These are phyloP conservation scores for Aleiodes sp. DNA, from an alignment of 1,140 invertebrate species.

Conservation along the genomic window DNA sequence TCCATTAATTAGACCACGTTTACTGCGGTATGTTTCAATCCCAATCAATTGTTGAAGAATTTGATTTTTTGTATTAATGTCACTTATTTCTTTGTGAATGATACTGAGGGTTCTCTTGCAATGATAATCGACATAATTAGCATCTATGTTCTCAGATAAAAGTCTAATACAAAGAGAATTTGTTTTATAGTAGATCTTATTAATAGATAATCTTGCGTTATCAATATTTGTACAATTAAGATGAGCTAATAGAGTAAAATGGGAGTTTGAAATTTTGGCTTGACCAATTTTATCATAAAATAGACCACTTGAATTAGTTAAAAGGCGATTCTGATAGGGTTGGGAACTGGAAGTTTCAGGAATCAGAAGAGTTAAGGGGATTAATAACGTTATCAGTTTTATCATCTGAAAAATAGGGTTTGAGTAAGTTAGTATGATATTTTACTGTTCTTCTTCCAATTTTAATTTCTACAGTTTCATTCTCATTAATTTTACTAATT, in stretches of 20 bases:
- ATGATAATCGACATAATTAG: constrained; percentile 17
- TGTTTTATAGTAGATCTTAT: background rate
- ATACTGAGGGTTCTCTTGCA: constrained; percentile 28
- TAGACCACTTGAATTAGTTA: constrained; percentile 25
- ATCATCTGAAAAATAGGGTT: constrained; percentile 36
- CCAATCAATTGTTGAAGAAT: constrained; percentile 34
- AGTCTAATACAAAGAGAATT: background rate
- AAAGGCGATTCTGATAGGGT: background rate
- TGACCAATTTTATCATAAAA: constrained; percentile 38
- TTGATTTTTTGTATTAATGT: constrained; percentile 35
- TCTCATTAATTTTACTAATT: constrained; percentile 48
- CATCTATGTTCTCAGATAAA: background rate
- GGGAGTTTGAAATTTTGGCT: constrained; percentile 27
- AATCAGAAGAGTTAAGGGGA: constrained; percentile 18
- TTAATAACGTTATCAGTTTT: background rate
- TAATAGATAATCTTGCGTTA: background rate
- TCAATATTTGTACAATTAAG: constrained; percentile 34
- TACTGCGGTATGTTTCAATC: constrained; percentile 23
- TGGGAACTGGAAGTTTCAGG: background rate
- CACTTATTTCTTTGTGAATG: background rate
- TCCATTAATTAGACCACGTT: constrained; percentile 45
- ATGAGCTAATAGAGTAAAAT: constrained; percentile 34
- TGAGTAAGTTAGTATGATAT: constrained; percentile 40
- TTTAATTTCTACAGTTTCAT: constrained; percentile 41
- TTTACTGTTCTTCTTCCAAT: constrained; percentile 25